These are phyloP conservation scores for Lasioglossum morio DNA, from an alignment of 2,888 invertebrate genomes.

Conservation along the genomic window DNA sequence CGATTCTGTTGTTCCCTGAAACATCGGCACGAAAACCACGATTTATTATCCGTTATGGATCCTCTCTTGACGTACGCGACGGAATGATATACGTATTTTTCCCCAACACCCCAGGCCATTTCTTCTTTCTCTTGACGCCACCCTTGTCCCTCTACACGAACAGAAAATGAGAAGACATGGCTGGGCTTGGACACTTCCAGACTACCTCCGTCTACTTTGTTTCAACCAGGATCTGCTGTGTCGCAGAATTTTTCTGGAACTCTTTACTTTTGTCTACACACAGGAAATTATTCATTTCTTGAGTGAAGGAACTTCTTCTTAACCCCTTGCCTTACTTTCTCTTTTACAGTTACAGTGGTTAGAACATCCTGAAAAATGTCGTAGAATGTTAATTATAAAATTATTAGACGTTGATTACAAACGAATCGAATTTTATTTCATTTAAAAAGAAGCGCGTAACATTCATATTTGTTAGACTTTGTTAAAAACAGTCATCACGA, in stretches of 20 bases:
- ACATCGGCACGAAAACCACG: slow-evolving; percentile 23
- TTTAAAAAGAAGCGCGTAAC: no score
- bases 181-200: neutral
- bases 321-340: no score
- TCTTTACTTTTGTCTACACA: neutral
- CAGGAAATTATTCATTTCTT: neutral
- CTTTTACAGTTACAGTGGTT: no score
- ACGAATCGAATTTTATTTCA: no score
- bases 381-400: no score
- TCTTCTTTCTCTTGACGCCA: neutral
- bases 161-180: neutral
- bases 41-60: slow-evolving; percentile 31
- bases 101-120: neutral
- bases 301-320: no score
- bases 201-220: neutral
- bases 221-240: neutral
- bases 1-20: slow-evolving; percentile 17
- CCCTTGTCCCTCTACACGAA: no score
- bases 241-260: neutral
- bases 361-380: no score
- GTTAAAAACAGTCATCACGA: no score
- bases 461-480: no score
- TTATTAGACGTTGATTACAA: no score
- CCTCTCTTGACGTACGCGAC: slow-evolving; percentile 5
- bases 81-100: slow-evolving; percentile 17